Base-by-base conservation (phyloP, 1,140 invertebrate genomes). In the Orussus abietinus region DNA sequence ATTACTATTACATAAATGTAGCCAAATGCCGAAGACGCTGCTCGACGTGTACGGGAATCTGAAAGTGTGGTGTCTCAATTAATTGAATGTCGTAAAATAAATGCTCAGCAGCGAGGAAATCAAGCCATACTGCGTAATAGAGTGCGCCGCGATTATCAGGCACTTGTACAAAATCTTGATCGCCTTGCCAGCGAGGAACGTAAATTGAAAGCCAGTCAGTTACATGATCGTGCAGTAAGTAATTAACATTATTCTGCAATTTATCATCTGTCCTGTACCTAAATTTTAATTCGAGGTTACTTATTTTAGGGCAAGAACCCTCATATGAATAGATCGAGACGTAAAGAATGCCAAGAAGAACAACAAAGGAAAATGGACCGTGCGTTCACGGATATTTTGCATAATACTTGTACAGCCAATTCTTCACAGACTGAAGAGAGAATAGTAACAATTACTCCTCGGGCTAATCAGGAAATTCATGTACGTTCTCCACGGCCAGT, bases 111-210 rank as follows among this genome's bases (percentile, higher is more conserved):
- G 39, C 63, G 75, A 7, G 74, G 73, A 3, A 55, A 69, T 32
- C 63, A 73, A 51, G 76, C 77, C 4, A 44, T 72, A 19, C 57
- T 75, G 37, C 64, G 74, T 38, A 72, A 76, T 49, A 68, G 59
- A 55, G 60, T 75, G 1, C 62, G 66, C 28, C 59, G 62, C 9
- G 74, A 78, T 55, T 77, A 77, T 50, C 51, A 74, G 39, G 55
- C 63, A 13, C 55, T 77, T 21, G 30, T 77, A 33, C 51, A 70
- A 42, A 69, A 64, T 55, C 51, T 78, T 7, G 48, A 70, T 40
- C 45, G 58, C 19, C 49, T 62, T 4, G 39, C 53, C 1, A 47
- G 45, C 2, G 63, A 71, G 25, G 66, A 71, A 39, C 53, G 60
- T 5, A 68, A 59, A 44, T 35, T 69, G 7, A 66, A 62, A 55